Base-by-base conservation (phyloP, 2,888 invertebrate genomes). In the Mechanitis messenoides region DNA sequence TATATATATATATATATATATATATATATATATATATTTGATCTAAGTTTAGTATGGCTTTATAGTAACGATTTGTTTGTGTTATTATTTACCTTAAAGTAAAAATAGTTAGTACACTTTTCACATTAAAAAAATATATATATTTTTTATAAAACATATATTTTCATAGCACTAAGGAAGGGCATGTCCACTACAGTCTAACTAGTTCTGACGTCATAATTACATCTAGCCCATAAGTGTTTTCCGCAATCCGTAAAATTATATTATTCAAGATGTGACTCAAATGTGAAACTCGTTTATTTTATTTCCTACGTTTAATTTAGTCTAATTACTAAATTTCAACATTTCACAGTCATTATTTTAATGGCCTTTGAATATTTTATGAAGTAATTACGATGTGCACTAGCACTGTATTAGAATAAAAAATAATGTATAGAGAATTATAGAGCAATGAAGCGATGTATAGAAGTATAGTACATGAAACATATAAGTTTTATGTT, bases 241-340 rank as follows among this genome's bases (percentile, higher is more conserved):
- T 50, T 50, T 50, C 50, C 50, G 50, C 50, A 50, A 50, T 50
- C 50, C 50, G 28, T 11, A 9, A 50, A 50, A 50, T 50, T 50
- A 50, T 31, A 31, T 50, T 50, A 50, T 50, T 50, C 50, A 50
- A 50, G 50, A 50, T 50, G 50, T 50, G 50, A 50, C 50, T 50
- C 50, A 50, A 50, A 50, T 50, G 31, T 50, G 50, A 11, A 50
- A 50, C 50, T 31, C 50, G 50, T 31, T 50, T 50, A 50, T 31
- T 50, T 50, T 50, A 50, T 50, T 50, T 50, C 50, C 50, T 50
- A 50, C 50, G 50, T 50, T 50, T 50, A 50, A 31, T 50, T 42
- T 42, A 9, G 42, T 50, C 50, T 50, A 50, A 50, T 50, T 50
- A 50, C 50, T 50, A 50, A 50, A 50, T 50, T 50, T 50, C 50